A percentile compares a stretch with the other conserved stretches of the same genome.
These are phyloP conservation scores for Karalla daura DNA, from an alignment of 2,797 vertebrate genomes.

Conservation along the genomic window DNA sequence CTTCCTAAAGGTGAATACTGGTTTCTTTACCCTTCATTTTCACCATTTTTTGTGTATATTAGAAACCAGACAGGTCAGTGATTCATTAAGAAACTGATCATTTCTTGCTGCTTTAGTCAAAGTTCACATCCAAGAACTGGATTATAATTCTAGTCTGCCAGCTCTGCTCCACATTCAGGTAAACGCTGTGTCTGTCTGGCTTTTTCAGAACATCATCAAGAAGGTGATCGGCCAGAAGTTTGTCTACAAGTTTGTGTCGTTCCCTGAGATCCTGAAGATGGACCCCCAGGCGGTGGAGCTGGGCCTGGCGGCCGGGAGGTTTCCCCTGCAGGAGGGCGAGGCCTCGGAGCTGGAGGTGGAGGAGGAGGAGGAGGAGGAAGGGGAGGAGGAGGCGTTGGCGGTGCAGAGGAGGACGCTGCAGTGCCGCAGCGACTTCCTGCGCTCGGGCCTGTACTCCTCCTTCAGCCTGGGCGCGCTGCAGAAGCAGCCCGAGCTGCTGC, in stretches of 20 bases:
- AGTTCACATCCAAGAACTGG: no score
- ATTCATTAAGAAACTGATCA: no score
- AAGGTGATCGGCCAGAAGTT: constrained; percentile 98
- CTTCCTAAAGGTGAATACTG: no score
- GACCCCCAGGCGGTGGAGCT: constrained; percentile 92
- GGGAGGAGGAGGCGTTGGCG: constrained; percentile 73
- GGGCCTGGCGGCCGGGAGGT: constrained; percentile 86
- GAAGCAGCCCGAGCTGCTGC: constrained; percentile 87
- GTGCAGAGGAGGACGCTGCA: constrained; percentile 78
- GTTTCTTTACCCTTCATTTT: no score
- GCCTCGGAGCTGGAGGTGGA: constrained; percentile 83
- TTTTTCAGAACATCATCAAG: constrained; percentile 95
- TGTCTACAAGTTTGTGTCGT: constrained; percentile 97
- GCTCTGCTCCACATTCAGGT: background rate
- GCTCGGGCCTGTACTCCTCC: constrained; percentile 92
- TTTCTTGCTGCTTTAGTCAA: background rate
- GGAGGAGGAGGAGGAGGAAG: constrained; percentile 83
- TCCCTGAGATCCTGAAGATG: constrained; percentile 96
- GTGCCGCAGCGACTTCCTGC: constrained; percentile 91
- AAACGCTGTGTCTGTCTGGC: background rate
- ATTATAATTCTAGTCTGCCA: no score
- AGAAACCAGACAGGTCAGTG: no score
- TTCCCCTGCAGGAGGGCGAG: constrained; percentile 88
- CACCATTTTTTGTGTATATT: no score
- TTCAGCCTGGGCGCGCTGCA: constrained; percentile 93